Conservation (phyloP, 1,140 invertebrate genomes). For the Neodiprion lecontei region DNA sequence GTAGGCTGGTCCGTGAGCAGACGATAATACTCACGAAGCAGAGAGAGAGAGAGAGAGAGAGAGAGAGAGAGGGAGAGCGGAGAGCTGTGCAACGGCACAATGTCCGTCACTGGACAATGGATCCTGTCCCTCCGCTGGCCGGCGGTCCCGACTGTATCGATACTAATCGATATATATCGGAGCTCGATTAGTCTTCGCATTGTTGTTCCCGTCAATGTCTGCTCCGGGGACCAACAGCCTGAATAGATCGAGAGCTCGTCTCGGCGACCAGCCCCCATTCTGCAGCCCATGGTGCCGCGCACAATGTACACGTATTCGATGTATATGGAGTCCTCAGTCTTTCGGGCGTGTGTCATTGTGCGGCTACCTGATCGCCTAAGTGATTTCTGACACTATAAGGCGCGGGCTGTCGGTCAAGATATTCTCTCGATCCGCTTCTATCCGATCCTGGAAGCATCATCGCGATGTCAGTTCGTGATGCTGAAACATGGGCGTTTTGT, state of each 20-base stretch:
- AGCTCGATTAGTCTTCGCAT: conserved; percentile 41
- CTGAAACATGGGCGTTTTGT: background rate
- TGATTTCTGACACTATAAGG: conserved; percentile 36
- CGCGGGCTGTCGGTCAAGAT: conserved; percentile 19
- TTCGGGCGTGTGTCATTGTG: conserved; percentile 38
- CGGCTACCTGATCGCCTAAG: conserved; percentile 35
- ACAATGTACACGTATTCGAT: conserved; percentile 2
- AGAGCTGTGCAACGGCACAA: conserved; percentile 19
- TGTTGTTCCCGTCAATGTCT: conserved; percentile 38
- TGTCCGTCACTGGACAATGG: conserved; percentile 36
- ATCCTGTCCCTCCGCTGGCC: conserved; percentile 29
- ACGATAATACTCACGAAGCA: background rate
- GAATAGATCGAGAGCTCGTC: conserved; percentile 2
- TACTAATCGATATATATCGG: conserved; percentile 43
- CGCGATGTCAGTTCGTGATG: conserved; percentile 17
- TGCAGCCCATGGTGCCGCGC: background rate
- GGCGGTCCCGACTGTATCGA: conserved; percentile 35
- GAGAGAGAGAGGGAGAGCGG: conserved; percentile 11
- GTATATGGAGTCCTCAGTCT: conserved; percentile 2
- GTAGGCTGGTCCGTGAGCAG: too few relatives aligned
- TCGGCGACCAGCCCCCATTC: background rate
- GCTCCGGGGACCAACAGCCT: conserved; percentile 22
- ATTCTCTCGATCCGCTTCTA: conserved; percentile 8
- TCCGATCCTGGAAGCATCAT: conserved; percentile 23
- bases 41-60: conserved; percentile 10